These are phyloP conservation scores for Campodea augens DNA, from an alignment of 1,140 invertebrate species.

Conservation along the genomic window DNA sequence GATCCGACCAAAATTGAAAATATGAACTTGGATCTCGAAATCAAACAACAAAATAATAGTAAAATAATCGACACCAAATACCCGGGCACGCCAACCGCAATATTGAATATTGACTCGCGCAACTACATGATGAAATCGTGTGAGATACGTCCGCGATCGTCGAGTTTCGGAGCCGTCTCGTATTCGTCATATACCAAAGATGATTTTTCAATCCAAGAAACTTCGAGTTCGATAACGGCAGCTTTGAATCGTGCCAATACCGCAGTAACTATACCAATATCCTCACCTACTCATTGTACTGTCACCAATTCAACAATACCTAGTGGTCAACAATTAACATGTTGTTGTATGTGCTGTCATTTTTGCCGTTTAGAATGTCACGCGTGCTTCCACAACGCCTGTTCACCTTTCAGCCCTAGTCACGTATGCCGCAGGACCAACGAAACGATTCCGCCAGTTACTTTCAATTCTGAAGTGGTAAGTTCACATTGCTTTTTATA, in stretches of 20 bases:
- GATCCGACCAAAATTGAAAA: constrained; percentile 7
- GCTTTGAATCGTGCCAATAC: constrained; percentile 1
- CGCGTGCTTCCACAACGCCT: constrained; percentile 41
- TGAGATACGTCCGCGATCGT: constrained; percentile 13
- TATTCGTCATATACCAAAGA: too few relatives aligned
- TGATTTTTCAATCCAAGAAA: constrained; percentile 20
- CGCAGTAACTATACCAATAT: too few relatives aligned
- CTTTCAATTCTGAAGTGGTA: constrained; percentile 33
- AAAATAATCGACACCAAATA: constrained; percentile 17
- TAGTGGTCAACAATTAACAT: too few relatives aligned
- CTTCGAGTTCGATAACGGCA: constrained; percentile 17
- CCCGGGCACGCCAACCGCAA: constrained; percentile 20
- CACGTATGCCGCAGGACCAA: constrained; percentile 35
- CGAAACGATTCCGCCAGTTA: constrained; percentile 29
- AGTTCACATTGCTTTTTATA: too few relatives aligned
- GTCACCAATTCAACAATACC: too few relatives aligned
- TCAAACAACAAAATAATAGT: too few relatives aligned
- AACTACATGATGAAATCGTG: constrained; percentile 36
- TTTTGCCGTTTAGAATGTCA: constrained; percentile 41
- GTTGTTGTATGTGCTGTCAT: constrained; percentile 40
- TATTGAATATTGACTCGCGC: constrained; percentile 33
- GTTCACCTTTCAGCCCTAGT: constrained; percentile 30
- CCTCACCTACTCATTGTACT: too few relatives aligned
- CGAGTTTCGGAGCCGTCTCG: constrained; percentile 15
- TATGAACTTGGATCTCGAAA: constrained; percentile 10